Percentiles rank a stretch among this genome's conserved stretches.
phyloP scores from a whole-genome alignment of 2,797 vertebrate species.

The Etheostoma perlongum region DNA sequence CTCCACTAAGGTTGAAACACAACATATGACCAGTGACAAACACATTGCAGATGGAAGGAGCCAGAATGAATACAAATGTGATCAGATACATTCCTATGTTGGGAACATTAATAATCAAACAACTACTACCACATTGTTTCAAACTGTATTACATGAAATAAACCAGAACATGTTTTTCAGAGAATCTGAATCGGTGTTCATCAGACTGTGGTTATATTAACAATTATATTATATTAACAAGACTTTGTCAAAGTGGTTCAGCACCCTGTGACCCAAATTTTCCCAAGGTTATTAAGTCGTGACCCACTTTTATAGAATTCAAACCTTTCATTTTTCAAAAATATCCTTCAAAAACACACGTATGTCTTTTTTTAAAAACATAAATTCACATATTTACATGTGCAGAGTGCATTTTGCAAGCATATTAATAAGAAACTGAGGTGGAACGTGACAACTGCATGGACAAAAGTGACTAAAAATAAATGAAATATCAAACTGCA shows the following conservation, averaged over 20 bases:
- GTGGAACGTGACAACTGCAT: too few relatives aligned
- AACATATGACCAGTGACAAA: not conserved
- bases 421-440: too few relatives aligned
- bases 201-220: not conserved
- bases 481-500: too few relatives aligned
- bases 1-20: conserved; percentile 4
- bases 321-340: too few relatives aligned
- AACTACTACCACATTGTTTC: not conserved
- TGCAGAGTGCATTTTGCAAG: too few relatives aligned
- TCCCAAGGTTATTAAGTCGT: too few relatives aligned
- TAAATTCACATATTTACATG: too few relatives aligned
- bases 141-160: not conserved
- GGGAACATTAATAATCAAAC: not conserved
- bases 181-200: not conserved
- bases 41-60: not conserved
- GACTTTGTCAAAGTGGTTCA: not conserved
- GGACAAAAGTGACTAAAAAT: too few relatives aligned
- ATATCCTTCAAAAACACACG: too few relatives aligned
- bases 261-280: not conserved
- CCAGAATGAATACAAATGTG: not conserved
- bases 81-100: conserved; percentile 2
- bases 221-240: not conserved
- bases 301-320: too few relatives aligned
- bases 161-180: not conserved
- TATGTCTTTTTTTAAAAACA: too few relatives aligned